Base-by-base conservation (phyloP, 2,113 vertebrate genomes). In the Prionailurus viverrinus region DNA sequence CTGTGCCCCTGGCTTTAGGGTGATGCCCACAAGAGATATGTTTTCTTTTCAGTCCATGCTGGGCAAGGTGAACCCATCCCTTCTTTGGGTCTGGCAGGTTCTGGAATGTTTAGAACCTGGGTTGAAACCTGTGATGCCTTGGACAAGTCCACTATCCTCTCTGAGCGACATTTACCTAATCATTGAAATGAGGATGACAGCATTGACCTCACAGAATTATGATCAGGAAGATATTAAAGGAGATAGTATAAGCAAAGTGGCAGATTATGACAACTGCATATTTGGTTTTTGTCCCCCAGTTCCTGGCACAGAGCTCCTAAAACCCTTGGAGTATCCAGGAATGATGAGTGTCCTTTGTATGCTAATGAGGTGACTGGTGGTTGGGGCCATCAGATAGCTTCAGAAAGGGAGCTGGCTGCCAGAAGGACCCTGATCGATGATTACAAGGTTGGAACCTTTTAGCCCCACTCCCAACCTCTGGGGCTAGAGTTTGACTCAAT, bases 151-250 rank as follows among this genome's bases (percentile, higher is more conserved):
- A 7, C 13, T 3, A 33, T 16, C 2, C 11, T 66, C 31, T 58
- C 66, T 51, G n/a, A 83, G 66, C 1, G 5, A 73, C 79, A 0
- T 12, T 80, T 89, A 39, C 55, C 16, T 69, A 53, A 33, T 73
- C n/a, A 16, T 73, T 69, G 12, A 61, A 71, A 61, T 19, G 61
- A 61, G 8, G 36, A n/a, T n/a, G 85, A 23, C 5, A 18, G 65
- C 33, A 33, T 4, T 3, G 3, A 86, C 39, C 51, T 88, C 36
- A 18, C 48, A 39, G 69, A 69, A 84, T 58, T 48, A 31, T 3
- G 48, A 84, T 31, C 80, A 96, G 45, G 66, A 66, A 84, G 85
- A 66, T 78, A 36, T 89, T 68, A 88, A 82, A 41, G 69, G 78
- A 88, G 85, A 63, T 86, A 21, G 65, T 66, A 11, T 53, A 84